Conservation (phyloP, 2,113 vertebrate genomes). For the Romanogobio albipinnatus region DNA sequence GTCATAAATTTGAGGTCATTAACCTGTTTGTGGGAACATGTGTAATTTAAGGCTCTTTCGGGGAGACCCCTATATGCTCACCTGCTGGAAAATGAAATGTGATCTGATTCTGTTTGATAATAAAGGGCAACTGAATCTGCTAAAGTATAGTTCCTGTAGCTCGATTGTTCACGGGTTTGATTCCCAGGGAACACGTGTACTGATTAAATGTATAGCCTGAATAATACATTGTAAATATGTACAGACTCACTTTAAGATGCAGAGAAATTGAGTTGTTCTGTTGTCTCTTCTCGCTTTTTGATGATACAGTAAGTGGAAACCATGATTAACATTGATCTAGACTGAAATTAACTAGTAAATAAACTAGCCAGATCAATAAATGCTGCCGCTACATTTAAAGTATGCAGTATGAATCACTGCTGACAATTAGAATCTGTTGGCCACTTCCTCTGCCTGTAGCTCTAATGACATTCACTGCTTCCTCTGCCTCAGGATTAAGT, state of each 20-base stretch:
- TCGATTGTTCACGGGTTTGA: no score
- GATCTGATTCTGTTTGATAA: neutral
- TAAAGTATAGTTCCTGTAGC: neutral
- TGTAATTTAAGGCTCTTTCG: slow-evolving; percentile 28
- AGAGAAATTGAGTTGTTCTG: neutral
- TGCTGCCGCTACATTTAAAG: slow-evolving; percentile 8
- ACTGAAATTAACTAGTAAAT: slow-evolving; percentile 50
- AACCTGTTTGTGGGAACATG: slow-evolving; percentile 9
- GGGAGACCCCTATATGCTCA: neutral
- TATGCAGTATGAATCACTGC: slow-evolving; percentile 8
- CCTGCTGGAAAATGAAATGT: slow-evolving; percentile 32
- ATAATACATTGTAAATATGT: neutral
- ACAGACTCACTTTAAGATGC: neutral
- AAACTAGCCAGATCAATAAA: slow-evolving; percentile 39
- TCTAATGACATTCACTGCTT: slow-evolving; percentile 10
- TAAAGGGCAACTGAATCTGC: slow-evolving; percentile 5
- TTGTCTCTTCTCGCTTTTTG: neutral
- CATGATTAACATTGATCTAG: slow-evolving; percentile 46
- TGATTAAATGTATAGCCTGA: neutral
- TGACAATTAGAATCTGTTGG: neutral
- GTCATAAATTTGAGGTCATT: slow-evolving; percentile 34
- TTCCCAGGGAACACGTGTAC: no score
- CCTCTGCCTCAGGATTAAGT: slow-evolving; percentile 5
- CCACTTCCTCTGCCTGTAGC: neutral
- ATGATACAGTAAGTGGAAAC: neutral